Base-by-base conservation (phyloP, 2,888 invertebrate genomes). In the Luffia ferchaultella region DNA sequence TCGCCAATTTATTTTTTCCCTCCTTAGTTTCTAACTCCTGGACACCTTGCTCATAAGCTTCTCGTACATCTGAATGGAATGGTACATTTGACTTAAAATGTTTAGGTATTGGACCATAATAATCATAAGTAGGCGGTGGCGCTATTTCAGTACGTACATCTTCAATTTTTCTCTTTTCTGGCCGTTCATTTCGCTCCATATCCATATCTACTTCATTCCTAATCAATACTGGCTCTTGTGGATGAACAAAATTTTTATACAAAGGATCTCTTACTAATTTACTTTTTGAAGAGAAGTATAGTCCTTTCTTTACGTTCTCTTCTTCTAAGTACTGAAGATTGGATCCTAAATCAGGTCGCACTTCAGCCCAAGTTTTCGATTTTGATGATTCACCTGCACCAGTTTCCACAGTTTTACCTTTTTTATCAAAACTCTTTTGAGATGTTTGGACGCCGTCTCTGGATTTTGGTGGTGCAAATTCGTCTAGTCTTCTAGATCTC, bases 381-480 rank as follows among this genome's bases (percentile, higher is more conserved):
- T 49, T 53, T 30, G 45, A 43, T 17, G 50, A 42, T 18, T 48
- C 50, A 40, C 59, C 60, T n/a, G 56, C 45, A 42, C 55, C 20
- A 20, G 51, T 46, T 18, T 54, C 58, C 1, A 69, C 15, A 50
- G 63, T 64, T 52, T 59, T 69, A 17, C 84, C 84, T 42, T 59
- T 68, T 42, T 60, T 57, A 57, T 83, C 76, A 58, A 82, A 84
- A 5, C 58, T 56, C 42, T 61, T 60, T 17, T 61, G 61, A 1
- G 65, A 62, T 49, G 58, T 66, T n/a, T 56, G 58, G 16, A 43
- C 42, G 18, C 60, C 62, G 12, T 59, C 59, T 1, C 63, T 56
- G 2, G 65, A 50, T 58, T 68, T 60, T 1, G 86, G 85, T 2
- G 96, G 96, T 1, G 93, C 95, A 75, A 96, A 96, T 68, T 95